Conservation (phyloP, 2,113 vertebrate species). For the Phyllostomus discolor region DNA sequence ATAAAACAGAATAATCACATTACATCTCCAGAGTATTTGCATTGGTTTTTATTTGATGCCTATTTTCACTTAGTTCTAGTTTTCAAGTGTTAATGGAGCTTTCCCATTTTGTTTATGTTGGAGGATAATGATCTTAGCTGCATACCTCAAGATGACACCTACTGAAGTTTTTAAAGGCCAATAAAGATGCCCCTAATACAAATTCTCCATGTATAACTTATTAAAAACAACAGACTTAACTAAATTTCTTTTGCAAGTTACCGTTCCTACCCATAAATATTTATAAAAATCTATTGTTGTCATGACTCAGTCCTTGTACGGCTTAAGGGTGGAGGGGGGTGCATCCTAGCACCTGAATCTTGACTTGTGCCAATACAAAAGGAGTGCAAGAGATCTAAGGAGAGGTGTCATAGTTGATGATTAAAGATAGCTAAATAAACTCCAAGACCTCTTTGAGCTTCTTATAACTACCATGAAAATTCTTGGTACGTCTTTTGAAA, state of each 20-base stretch:
- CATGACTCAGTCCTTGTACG: not conserved
- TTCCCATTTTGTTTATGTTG: conserved; percentile 33
- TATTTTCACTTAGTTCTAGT: conserved; percentile 40
- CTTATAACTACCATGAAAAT: not conserved
- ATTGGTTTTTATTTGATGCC: conserved; percentile 16
- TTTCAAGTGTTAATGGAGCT: conserved; percentile 2
- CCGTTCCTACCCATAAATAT: not conserved
- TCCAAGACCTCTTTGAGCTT: not conserved
- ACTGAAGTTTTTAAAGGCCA: not conserved
- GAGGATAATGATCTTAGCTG: conserved; percentile 15
- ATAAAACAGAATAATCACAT: conserved; percentile 1
- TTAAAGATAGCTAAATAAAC: not conserved
- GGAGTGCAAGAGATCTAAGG: not conserved
- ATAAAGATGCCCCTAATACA: not conserved
- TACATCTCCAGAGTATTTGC: not conserved
- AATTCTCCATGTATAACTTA: not conserved
- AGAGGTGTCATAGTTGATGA: not conserved
- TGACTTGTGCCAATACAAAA: not conserved
- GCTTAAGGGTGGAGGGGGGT: not conserved
- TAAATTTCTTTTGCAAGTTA: not conserved
- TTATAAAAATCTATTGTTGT: not conserved
- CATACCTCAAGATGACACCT: not conserved
- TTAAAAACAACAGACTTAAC: not conserved
- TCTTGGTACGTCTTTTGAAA: not conserved
- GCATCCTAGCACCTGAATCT: not conserved